Base-by-base conservation (phyloP, 2,113 vertebrate genomes). In the Murina feae region DNA sequence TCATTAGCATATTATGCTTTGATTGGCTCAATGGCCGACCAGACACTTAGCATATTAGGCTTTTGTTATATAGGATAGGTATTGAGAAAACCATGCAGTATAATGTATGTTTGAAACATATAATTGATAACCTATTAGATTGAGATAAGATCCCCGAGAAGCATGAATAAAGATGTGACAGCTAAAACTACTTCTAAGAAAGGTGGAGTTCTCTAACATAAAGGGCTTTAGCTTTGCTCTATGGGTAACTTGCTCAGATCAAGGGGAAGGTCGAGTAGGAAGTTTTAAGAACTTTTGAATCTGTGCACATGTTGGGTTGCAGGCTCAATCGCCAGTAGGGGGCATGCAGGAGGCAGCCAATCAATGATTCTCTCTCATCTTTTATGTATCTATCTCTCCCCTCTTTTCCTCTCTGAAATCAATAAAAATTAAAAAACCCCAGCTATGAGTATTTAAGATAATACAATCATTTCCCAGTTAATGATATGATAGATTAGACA, bases 401-500 rank as follows among this genome's bases (percentile, higher is more conserved):
- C 47, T 13, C 55, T 10, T 58, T 25, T 58, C 9, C 9, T 58
- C 23, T 58, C 55, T 58, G 23, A 25, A 58, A 58, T 58, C 23
- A 58, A 58, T 58, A 58, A 58, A 10, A 53, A 20, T 18, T 21
- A 21, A 55, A 55, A 91, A 49, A 95, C 97, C 84, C 2, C 30
- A 90, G 86, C 63, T 53, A 69, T 37, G 71, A 94, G n/a, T 92
- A 72, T 17, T 44, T 39, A 96, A 94, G 47, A 91, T 95, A 97
- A 95, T 86, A 35, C 6, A 69, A 47, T 92, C 63, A 51, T 93
- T 95, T 97, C 96, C 82, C 91, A 37, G 16, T 96, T 95, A 97
- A 95, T 86, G 39, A 81, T 95, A 91, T 53, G 42, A 79, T 85
- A 97, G 96, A 98, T 97, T 51, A 95, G 47, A 96, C 95, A 84